Base-by-base conservation (phyloP, 2,888 invertebrate species). In the Sarcophaga carnaria region DNA sequence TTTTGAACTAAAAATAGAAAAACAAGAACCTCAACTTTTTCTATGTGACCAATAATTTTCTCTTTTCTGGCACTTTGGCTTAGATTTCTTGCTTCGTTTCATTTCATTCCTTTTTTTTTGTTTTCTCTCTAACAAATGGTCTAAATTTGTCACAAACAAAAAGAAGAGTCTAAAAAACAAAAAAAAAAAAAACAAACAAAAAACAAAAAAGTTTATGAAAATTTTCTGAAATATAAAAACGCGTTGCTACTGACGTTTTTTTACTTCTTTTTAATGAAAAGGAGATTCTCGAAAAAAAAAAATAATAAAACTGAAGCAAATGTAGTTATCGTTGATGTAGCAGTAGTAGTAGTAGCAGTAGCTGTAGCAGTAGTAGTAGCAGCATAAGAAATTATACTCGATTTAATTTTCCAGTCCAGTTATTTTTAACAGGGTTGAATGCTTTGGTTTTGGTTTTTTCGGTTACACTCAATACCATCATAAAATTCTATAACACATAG, bases 321-420 rank as follows among this genome's bases (percentile, higher is more conserved):
- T 25, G 17, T 6, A 64, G 17, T 3, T 25, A 64, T 64, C 4
- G 10, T 49, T 49, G 49, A 12, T 22, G 17, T 27, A 27, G 22
- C 1, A 12, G 62, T 47, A 47, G 8, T 62, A 66, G 45, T 22
- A 45, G 37, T n/a, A 59, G 59, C 2, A 59, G 14, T 66, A 49
- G 8, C 54, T 12, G 54, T 11, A 22, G 11, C 17, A 79, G 54
- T 27, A 67, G 20, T 25, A 47, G 67, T 27, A 62, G 54, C 63
- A 54, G 70, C 20, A 60, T 67, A 89, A 90, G 74, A 91, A 91
- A 90, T 90, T 90, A 88, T 90, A 90, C 89, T 90, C 90, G 88
- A 91, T 91, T 91, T 91, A 91, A 91, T 91, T 91, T 91, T 91
- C 90, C 91, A 91, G 91, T 90, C 90, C 91, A 91, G 91, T 91